These are phyloP conservation scores for Pseudomugil tenellus DNA, from an alignment of 2,797 vertebrate genomes.

Conservation along the genomic window DNA sequence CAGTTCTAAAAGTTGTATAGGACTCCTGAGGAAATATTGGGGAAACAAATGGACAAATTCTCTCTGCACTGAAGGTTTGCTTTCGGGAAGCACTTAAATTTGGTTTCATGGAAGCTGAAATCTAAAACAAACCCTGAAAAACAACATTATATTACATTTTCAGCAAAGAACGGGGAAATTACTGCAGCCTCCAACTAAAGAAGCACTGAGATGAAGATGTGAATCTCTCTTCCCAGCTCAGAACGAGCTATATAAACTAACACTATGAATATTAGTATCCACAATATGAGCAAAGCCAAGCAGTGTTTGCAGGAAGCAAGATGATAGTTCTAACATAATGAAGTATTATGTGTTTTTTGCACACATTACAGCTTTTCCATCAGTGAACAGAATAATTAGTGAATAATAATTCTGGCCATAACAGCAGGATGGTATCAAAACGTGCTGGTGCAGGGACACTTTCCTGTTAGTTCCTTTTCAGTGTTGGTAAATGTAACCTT, in stretches of 20 bases:
- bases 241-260: not conserved
- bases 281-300: not conserved
- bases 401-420: not conserved
- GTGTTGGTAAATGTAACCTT: not conserved
- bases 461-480: not conserved
- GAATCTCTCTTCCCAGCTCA: not conserved
- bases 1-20: no score
- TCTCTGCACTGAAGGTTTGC: not conserved
- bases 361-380: not conserved
- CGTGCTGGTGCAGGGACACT: not conserved
- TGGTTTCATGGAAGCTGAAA: not conserved
- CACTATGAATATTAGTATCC: not conserved
- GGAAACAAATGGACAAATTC: not conserved
- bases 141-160: not conserved
- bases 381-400: not conserved
- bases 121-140: not conserved
- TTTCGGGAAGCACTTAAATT: not conserved
- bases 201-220: not conserved
- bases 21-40: no score
- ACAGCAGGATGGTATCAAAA: not conserved
- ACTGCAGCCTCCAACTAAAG: not conserved
- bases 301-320: not conserved
- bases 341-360: not conserved
- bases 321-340: not conserved
- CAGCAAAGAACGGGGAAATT: not conserved